Evolutionary conservation across 1,140 invertebrate genomes (phyloP), one percentile per base, ranked within the genome.

Genomic region (Mamestra configurata): DNA sequence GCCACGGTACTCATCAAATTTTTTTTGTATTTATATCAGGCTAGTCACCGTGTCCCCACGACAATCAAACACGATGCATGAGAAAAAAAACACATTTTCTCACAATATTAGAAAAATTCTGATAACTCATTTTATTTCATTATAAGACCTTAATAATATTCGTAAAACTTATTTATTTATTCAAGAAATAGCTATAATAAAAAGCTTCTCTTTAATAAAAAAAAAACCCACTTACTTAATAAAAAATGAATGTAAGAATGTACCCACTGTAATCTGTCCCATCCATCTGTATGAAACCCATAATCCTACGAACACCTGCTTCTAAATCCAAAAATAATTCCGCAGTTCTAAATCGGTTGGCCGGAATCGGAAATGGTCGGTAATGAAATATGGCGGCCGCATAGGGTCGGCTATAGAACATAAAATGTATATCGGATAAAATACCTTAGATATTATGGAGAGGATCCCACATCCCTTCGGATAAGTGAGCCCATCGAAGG

Each of bases 291-390:
- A 68, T 43, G 24, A 51, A 51, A 15, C 3, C 15, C 27, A 71
- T 31, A 71, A 71, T 51, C 46, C 68, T 1, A 18, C n/a, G n/a
- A 51, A 27, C 68, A 71, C 43, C 68, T 71, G 68, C 8, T 61
- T 53, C 68, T 53, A 51, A 71, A 71, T 71, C 35, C 68, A 51
- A 71, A 71, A 71, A 71, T 53, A 53, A 71, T 71, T 46, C 64
- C 37, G 40, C 20, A 68, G 8, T 71, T 71, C 43, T 31, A 51
- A 51, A 71, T 71, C 24, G 43, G 61, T 11, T 15, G 10, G 43
- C 68, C 43, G 68, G 46, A 71, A 53, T 4, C 43, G 46, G 68
- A 31, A 51, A 51, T 24, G 68, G 27, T 53, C 24, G 43, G 68
- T 71, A 35, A 71, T 51, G 68, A 71, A 71, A 71, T 71, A 71